Conservation (phyloP, 2,113 vertebrate species). For the Cyanoliseus patagonus region DNA sequence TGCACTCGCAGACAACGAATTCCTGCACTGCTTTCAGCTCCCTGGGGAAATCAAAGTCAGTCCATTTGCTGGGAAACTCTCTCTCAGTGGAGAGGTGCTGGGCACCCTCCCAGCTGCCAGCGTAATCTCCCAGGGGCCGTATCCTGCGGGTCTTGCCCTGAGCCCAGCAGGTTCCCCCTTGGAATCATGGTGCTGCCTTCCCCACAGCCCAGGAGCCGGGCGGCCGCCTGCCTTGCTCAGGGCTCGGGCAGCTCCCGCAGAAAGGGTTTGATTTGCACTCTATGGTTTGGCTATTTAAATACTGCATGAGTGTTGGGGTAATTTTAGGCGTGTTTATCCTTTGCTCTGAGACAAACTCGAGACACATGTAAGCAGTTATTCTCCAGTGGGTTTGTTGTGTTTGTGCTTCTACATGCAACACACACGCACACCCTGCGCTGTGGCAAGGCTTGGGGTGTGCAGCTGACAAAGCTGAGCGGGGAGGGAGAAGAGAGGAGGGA, state of each 20-base stretch:
- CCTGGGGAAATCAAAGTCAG: constrained; percentile 13
- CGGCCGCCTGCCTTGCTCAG: background rate
- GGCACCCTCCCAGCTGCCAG: background rate
- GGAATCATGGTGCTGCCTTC: background rate
- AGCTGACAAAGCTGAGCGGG: fast-evolving
- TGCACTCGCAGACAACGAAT: background rate
- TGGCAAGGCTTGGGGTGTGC: background rate
- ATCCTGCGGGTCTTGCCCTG: background rate
- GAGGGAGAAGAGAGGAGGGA: background rate
- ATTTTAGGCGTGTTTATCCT: constrained; percentile 47
- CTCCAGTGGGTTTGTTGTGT: background rate
- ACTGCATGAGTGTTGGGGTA: background rate
- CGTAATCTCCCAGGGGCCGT: fast-evolving
- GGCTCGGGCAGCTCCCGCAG: background rate
- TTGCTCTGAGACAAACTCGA: background rate
- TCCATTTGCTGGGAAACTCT: background rate
- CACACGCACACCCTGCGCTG: background rate
- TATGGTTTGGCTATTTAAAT: constrained; percentile 14
- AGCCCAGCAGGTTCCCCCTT: background rate
- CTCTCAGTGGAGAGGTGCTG: background rate
- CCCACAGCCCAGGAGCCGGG: background rate
- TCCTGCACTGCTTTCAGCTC: constrained; percentile 15
- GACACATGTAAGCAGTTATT: constrained; percentile 38
- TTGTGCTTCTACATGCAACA: background rate
- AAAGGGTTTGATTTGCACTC: constrained; percentile 7